A percentile compares a stretch with the other conserved stretches of the same genome.
phyloP scores from a whole-genome alignment of 2,888 invertebrate species.

The Erannis defoliaria region DNA sequence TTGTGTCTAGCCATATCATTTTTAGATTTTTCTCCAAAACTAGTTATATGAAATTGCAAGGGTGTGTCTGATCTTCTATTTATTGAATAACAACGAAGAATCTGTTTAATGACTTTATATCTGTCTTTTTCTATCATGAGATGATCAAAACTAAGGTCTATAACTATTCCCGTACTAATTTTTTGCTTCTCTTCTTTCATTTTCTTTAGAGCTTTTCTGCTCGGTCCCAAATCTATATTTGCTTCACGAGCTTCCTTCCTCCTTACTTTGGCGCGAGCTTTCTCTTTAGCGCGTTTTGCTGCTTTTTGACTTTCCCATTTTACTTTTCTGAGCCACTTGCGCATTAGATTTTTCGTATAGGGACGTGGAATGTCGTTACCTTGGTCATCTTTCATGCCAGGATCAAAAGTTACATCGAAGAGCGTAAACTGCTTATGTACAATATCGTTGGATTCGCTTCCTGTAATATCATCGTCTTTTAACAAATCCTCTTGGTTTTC shows the following conservation, averaged over 20 bases:
- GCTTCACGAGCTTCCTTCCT: conserved; percentile 89
- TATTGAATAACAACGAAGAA: conserved; percentile 95
- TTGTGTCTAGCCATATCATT: conserved; percentile 92
- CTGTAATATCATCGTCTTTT: conserved; percentile 32
- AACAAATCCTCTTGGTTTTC: conserved; percentile 37
- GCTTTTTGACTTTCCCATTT: conserved; percentile 91
- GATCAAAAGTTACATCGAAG: conserved; percentile 75
- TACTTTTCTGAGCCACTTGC: conserved; percentile 89
- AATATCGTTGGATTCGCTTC: conserved; percentile 44
- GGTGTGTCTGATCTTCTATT: conserved; percentile 94
- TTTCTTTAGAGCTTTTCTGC: conserved; percentile 92
- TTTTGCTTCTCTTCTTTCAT: conserved; percentile 89
- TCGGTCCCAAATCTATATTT: conserved; percentile 91
- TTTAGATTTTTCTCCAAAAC: conserved; percentile 91
- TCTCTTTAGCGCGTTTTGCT: conserved; percentile 90
- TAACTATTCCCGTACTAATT: conserved; percentile 90
- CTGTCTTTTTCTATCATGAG: conserved; percentile 96
- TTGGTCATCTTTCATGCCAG: conserved; percentile 78
- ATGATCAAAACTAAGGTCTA: conserved; percentile 97
- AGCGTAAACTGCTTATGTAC: conserved; percentile 70
- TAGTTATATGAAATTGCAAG: conserved; percentile 93
- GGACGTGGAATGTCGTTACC: conserved; percentile 79
- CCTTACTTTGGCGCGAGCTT: conserved; percentile 90
- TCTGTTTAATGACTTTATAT: conserved; percentile 95
- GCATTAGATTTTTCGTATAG: conserved; percentile 88